Evolutionary conservation across 1,140 invertebrate genomes (phyloP).

Genomic region (Phocides pigmalion): DNA sequence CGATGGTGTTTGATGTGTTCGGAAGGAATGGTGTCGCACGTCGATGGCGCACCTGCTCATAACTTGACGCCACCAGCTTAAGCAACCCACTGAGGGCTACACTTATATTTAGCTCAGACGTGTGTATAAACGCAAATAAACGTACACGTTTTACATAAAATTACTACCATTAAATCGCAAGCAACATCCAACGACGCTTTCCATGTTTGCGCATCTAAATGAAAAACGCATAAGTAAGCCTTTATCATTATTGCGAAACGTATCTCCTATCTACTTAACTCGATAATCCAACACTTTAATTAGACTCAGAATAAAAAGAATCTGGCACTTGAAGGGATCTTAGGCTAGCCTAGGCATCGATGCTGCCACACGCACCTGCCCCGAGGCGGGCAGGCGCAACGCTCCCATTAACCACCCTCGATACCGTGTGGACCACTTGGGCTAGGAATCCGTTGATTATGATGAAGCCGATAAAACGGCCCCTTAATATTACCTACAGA

Average conservation of each 20-base stretch:
- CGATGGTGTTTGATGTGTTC: slow-evolving; percentile 29
- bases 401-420: slow-evolving; percentile 44
- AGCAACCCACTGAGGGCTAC: slow-evolving; percentile 31
- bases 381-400: slow-evolving; percentile 36
- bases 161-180: slow-evolving; percentile 29
- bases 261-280: slow-evolving; percentile 35
- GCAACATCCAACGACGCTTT: slow-evolving; percentile 20
- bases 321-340: slow-evolving; percentile 16
- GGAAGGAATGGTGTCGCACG: slow-evolving; percentile 39
- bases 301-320: slow-evolving; percentile 35
- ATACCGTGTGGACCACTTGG: slow-evolving; percentile 15
- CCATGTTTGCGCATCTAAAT: slow-evolving; percentile 37
- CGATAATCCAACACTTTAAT: slow-evolving; percentile 43
- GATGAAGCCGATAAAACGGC: slow-evolving; percentile 32
- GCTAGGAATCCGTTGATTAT: slow-evolving; percentile 32
- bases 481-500: slow-evolving; percentile 36
- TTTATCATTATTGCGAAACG: slow-evolving; percentile 33
- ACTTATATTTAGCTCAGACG: slow-evolving; percentile 44
- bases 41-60: slow-evolving; percentile 47
- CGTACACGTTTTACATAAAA: slow-evolving; percentile 25
- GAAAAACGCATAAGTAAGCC: slow-evolving; percentile 33
- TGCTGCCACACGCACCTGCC: slow-evolving; percentile 47
- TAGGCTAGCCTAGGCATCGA: slow-evolving; percentile 25
- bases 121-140: slow-evolving; percentile 31
- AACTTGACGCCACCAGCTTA: slow-evolving; percentile 45